Evolutionary conservation across 2,797 vertebrate species (phyloP), one percentile per base, ranked within the genome.

Genomic region (Poeciliopsis presidionis): DNA sequence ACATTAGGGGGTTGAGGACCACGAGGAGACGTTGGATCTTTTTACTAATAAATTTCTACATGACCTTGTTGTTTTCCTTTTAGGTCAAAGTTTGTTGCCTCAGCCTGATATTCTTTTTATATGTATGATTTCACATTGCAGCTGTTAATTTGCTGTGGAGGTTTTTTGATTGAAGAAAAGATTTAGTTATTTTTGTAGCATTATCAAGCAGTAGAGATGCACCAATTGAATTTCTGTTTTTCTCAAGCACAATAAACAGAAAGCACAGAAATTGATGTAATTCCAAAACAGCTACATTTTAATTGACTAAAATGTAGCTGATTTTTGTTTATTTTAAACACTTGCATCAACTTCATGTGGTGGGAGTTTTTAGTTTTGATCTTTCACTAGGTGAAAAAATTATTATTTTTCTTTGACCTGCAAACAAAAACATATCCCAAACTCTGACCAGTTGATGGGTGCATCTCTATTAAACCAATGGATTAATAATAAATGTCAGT

Each of bases 141-240:
- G 5, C 22, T 81, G 63, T 67, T 1, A 33, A 67, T 79, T 6
- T 81, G 75, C 75, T 73, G 30, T 65, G 65, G 41, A 11, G 41
- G 41, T 43, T 43, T 30, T 28, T 70, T 43, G 86, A 39, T 59
- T 74, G 9, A 86, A 83, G 22, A 30, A 71, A 25, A 57, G 39
- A 8, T 72, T 75, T 74, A 75, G 3, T 83, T 39, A 59, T 70
- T 70, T 55, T 82, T 84, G 53, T 78, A 88, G 78, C 72, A 74
- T 2, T 74, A 45, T 70, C 73, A 43, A 41, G n/a, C 13, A 45
- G 16, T 70, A 70, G 39, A 45, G 41, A 45, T 70, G 41, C 25
- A 70, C 63, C 39, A 41, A 13, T 41, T 11, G 0, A 9, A 20
- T 36, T 65, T 39, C 11, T 18, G 11, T 2, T 67, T 65, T 39